These are phyloP conservation scores for Naja naja DNA, from an alignment of 2,113 vertebrate genomes.

Conservation along the genomic window DNA sequence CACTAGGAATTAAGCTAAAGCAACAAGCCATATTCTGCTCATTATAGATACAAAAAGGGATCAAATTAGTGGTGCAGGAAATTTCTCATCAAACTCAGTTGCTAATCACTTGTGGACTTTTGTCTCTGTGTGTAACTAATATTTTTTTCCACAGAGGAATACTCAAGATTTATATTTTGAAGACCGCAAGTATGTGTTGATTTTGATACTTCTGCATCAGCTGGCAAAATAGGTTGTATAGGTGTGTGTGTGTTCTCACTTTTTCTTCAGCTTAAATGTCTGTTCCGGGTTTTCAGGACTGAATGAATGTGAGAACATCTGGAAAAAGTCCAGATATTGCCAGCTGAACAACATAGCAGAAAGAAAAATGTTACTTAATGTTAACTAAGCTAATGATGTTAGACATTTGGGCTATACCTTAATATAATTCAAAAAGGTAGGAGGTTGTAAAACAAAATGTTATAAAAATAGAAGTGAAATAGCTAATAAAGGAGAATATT, in stretches of 20 bases:
- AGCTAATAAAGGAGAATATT: too few species aligned
- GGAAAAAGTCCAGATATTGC: conserved; percentile 72
- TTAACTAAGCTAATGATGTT: conserved; percentile 74
- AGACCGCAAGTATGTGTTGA: conserved; percentile 68
- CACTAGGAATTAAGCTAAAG: conserved; percentile 68
- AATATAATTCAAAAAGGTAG: conserved; percentile 46
- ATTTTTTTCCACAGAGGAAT: conserved; percentile 62
- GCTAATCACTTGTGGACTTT: conserved; percentile 70
- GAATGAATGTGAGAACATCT: conserved; percentile 76
- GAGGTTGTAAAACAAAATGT: conserved; percentile 56
- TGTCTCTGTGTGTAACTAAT: conserved; percentile 53
- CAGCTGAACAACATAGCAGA: conserved; percentile 65
- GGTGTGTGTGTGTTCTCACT: background rate
- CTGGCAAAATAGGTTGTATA: conserved; percentile 62
- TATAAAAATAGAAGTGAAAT: conserved; percentile 23
- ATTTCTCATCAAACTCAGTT: conserved; percentile 65
- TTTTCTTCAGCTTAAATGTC: conserved; percentile 68
- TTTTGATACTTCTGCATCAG: conserved; percentile 67
- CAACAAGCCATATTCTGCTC: conserved; percentile 65
- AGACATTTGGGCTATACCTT: conserved; percentile 71
- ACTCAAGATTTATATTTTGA: conserved; percentile 65
- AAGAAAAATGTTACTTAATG: conserved; percentile 73
- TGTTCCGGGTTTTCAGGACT: conserved; percentile 74
- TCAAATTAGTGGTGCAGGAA: conserved; percentile 70
- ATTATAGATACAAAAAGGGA: conserved; percentile 69